phyloP scores from a whole-genome alignment of 2,797 vertebrate species.

The Thripadectes ignobilis region DNA sequence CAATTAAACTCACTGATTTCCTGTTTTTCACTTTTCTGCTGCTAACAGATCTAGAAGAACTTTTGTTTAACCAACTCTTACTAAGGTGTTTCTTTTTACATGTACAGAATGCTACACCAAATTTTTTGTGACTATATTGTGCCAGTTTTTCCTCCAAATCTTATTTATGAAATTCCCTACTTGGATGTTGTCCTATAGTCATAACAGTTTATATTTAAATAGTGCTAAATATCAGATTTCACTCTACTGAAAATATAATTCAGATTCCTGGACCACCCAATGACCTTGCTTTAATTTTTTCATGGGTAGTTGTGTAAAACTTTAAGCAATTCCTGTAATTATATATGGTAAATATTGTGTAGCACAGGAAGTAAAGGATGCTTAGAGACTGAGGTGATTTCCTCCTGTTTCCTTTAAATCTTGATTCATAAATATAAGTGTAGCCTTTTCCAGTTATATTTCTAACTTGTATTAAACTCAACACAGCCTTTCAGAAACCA shows the following conservation, averaged over 20 bases:
- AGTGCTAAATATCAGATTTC: not conserved
- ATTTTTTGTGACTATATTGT: not conserved
- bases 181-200: not conserved
- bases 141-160: not conserved
- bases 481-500: too few species aligned
- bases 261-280: not conserved
- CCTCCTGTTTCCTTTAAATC: not conserved
- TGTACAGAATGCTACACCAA: not conserved
- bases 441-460: too few species aligned
- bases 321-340: not conserved
- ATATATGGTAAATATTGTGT: not conserved
- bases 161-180: not conserved
- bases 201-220: not conserved
- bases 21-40: constrained; percentile 26
- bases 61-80: not conserved
- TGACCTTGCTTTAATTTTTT: not conserved
- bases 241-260: not conserved
- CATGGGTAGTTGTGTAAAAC: not conserved
- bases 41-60: constrained; percentile 31
- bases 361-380: not conserved
- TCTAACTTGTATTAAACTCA: too few species aligned
- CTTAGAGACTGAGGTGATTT: not conserved
- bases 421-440: not conserved
- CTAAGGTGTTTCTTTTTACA: constrained; percentile 1
- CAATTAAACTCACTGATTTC: not conserved